phyloP scores from a whole-genome alignment of 1,140 invertebrate species.

The Drosophila quadrilineata region DNA sequence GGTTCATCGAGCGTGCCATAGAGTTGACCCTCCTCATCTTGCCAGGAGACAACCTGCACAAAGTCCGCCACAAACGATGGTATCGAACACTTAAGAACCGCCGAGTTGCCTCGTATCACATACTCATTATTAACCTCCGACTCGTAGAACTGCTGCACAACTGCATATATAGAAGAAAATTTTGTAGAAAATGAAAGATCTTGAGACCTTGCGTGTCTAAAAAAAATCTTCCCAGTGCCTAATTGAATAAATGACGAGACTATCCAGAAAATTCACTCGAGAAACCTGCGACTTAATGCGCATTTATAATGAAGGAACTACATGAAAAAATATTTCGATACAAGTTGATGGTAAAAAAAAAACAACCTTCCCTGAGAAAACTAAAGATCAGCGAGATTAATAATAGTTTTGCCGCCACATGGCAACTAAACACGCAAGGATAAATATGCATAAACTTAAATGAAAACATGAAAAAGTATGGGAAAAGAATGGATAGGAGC shows the following conservation, averaged over 20 bases:
- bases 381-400: constrained; percentile 46
- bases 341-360: no score
- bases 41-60: constrained; percentile 86
- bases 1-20: constrained; percentile 75
- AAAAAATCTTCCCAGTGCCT: constrained; percentile 53
- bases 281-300: constrained; percentile 53
- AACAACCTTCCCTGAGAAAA: constrained; percentile 66
- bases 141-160: constrained; percentile 90
- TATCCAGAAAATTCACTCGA: constrained; percentile 42
- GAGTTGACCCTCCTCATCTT: constrained; percentile 83
- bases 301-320: constrained; percentile 40
- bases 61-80: constrained; percentile 87
- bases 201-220: constrained; percentile 51
- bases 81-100: constrained; percentile 86
- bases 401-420: constrained; percentile 59
- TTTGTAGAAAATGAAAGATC: constrained; percentile 4
- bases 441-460: constrained; percentile 44
- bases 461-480: constrained; percentile 21
- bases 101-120: constrained; percentile 86
- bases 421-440: constrained; percentile 55
- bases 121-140: constrained; percentile 90
- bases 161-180: constrained; percentile 53
- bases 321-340: no score
- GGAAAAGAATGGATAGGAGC: no score
- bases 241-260: constrained; percentile 49